Evolutionary conservation across 2,113 vertebrate species (phyloP).

Genomic region (Caranx melampygus): DNA sequence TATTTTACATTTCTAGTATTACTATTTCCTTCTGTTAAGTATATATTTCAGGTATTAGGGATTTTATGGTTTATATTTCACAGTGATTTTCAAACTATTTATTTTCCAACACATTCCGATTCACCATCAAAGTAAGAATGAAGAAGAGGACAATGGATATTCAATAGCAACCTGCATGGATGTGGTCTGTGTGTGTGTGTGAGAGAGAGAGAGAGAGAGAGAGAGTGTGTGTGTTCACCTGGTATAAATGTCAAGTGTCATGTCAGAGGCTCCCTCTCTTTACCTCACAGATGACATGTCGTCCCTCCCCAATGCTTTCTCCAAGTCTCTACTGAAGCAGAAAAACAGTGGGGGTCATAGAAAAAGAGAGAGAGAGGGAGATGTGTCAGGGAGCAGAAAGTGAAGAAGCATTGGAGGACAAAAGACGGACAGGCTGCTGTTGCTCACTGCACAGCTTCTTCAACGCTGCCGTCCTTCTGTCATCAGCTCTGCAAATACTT

Average conservation of each 20-base stretch:
- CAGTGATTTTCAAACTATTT: background rate
- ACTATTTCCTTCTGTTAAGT: background rate
- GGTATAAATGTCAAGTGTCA: constrained; percentile 78
- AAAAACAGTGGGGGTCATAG: constrained; percentile 64
- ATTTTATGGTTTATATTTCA: background rate
- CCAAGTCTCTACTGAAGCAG: constrained; percentile 59
- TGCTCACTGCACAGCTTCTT: constrained; percentile 22
- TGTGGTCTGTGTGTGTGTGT: background rate
- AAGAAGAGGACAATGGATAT: constrained; percentile 1
- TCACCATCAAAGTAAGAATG: background rate
- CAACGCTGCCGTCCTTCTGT: constrained; percentile 1
- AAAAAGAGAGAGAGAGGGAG: constrained; percentile 2
- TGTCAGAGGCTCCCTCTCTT: constrained; percentile 63
- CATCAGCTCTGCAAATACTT: background rate
- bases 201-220: background rate
- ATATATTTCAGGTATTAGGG: background rate
- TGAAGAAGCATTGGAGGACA: constrained; percentile 10
- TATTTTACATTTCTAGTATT: background rate
- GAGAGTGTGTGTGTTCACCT: constrained; percentile 43
- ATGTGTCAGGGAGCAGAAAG: constrained; percentile 22
- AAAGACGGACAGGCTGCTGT: constrained; percentile 16
- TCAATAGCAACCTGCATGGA: constrained; percentile 8
- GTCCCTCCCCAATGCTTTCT: constrained; percentile 51
- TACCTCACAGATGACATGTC: constrained; percentile 67
- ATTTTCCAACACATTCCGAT: background rate